A percentile compares a stretch with the other conserved stretches of the same genome.
Evolutionary conservation across 2,113 vertebrate species (phyloP).

Genomic region (Aegithalos caudatus): DNA sequence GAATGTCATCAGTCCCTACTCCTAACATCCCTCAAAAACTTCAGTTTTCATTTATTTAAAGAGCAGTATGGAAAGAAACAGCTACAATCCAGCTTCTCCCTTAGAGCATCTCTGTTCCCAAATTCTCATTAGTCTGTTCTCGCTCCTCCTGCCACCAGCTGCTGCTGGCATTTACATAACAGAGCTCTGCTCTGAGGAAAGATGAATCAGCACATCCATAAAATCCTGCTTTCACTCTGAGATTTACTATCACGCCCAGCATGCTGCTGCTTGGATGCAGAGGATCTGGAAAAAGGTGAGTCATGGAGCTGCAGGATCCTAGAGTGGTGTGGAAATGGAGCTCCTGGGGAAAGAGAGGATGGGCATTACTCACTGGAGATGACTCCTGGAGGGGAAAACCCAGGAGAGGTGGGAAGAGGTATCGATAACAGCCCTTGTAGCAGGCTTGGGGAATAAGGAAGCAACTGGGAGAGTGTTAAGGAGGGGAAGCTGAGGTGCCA

Average conservation of each 20-base stretch:
- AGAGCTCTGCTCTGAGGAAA: neutral
- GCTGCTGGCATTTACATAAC: neutral
- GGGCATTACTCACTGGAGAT: neutral
- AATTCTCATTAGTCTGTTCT: neutral
- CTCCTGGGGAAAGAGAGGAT: neutral
- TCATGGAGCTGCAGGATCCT: neutral
- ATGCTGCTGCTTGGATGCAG: neutral
- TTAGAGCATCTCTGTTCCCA: neutral
- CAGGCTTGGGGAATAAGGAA: neutral
- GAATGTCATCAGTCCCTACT: neutral
- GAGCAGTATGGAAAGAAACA: neutral
- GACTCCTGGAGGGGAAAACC: neutral
- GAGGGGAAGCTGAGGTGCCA: neutral
- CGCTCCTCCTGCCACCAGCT: neutral
- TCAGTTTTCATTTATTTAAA: neutral
- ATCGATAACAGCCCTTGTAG: fast-evolving
- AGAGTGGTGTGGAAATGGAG: neutral
- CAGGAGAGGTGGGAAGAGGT: neutral
- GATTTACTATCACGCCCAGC: slow-evolving; percentile 9
- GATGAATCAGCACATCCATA: slow-evolving; percentile 17
- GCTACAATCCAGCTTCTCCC: neutral
- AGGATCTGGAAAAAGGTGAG: neutral
- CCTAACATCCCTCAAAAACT: neutral
- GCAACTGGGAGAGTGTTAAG: fast-evolving
- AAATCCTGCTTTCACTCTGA: neutral